Conservation (phyloP, 2,797 vertebrate species). For the Thunnus albacares region DNA sequence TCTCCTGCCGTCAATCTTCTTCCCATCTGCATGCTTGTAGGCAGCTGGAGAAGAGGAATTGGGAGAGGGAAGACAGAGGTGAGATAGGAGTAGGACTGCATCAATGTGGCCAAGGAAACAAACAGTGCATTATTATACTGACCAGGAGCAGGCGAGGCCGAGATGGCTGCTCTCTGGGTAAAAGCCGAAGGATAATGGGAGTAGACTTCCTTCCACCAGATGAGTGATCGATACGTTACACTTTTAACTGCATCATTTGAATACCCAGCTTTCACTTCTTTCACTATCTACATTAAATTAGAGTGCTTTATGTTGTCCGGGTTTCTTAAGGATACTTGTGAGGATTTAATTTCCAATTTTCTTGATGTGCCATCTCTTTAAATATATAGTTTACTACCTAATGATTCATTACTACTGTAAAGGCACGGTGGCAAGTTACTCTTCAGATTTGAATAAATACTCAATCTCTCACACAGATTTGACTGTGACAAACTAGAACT, state of each 20-base stretch:
- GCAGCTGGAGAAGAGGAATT: constrained; percentile 87
- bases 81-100: constrained; percentile 41
- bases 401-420: background rate
- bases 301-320: background rate
- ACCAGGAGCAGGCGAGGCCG: constrained; percentile 84
- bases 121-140: constrained; percentile 82
- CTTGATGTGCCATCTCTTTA: background rate
- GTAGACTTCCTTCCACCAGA: constrained; percentile 82
- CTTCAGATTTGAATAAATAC: background rate
- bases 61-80: constrained; percentile 66
- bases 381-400: no score
- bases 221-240: constrained; percentile 66
- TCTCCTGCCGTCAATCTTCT: constrained; percentile 95
- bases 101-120: constrained; percentile 77
- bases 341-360: no score
- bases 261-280: constrained; percentile 10
- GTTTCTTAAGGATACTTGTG: background rate
- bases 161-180: constrained; percentile 84
- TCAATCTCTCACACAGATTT: background rate
- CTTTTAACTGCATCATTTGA: constrained; percentile 31
- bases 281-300: background rate
- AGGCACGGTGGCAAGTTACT: background rate
- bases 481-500: background rate
- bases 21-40: constrained; percentile 96
- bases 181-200: constrained; percentile 81